These are phyloP conservation scores for Saxicola maurus DNA, from an alignment of 2,797 vertebrate genomes.

Conservation along the genomic window DNA sequence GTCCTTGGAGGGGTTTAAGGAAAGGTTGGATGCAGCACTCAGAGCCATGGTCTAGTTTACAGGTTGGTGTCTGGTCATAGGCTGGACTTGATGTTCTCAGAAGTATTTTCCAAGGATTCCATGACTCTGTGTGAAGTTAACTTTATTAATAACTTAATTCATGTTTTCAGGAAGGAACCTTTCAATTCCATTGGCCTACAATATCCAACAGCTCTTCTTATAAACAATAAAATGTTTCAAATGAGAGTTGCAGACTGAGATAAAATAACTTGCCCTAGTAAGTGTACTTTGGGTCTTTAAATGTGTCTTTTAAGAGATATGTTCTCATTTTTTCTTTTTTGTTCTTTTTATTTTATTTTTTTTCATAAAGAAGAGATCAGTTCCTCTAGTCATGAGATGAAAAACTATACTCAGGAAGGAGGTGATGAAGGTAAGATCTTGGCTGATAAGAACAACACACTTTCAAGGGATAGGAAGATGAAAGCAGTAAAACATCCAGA, in stretches of 20 bases:
- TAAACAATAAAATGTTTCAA: background rate
- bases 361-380: background rate
- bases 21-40: background rate
- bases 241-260: background rate
- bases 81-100: rapidly evolving
- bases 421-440: background rate
- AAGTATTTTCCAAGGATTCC: background rate
- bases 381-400: background rate
- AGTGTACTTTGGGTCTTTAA: background rate
- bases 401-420: background rate
- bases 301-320: background rate
- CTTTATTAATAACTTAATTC: background rate
- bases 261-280: background rate
- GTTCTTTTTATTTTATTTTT: too few species aligned
- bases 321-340: background rate
- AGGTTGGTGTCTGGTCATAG: background rate
- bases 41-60: background rate
- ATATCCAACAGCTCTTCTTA: background rate
- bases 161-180: background rate
- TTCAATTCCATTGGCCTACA: background rate
- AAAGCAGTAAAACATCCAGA: background rate
- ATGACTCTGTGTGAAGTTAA: background rate
- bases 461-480: background rate
- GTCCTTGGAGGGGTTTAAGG: background rate
- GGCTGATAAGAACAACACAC: background rate